Evolutionary conservation across 1,140 invertebrate genomes (phyloP), one percentile per base, ranked within the genome.

Genomic region (Piezodorus guildinii): DNA sequence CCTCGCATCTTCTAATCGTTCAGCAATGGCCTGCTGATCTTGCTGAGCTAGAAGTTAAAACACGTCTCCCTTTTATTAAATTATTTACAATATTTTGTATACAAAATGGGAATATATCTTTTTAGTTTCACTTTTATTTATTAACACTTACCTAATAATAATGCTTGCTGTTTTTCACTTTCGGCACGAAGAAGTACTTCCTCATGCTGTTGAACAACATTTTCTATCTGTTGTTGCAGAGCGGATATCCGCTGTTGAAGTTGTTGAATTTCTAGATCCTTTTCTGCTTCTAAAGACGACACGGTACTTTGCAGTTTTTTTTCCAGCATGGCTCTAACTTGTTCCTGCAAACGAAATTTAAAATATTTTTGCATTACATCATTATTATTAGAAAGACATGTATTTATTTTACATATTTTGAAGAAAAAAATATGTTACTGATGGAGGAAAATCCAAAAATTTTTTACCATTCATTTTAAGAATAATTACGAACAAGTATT

Each of bases 131-230:
- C n/a, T n/a, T n/a, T 30, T 3, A 30, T 30, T 4, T 30, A 30
- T 30, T 30, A 43, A 58, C 59, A 64, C 30, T 67, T 70, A 88
- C 86, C 86, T 69, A 92, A 83, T 6, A 91, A 73, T 51, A 92
- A 75, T n/a, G 87, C 85, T 73, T 92, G 88, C 67, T 92, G 90
- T 70, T 91, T 91, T 69, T 92, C 89, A 73, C 90, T 91, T 75
- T 91, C 90, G 4, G 88, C 88, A 27, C 90, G 75, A 3, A 91
- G 73, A 69, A 92, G 78, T 1, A 86, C 82, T 74, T 91, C 90
- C 70, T 91, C 88, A 68, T 91, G 88, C 70, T 91, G 88, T 69
- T 90, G 82, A 68, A 85, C 83, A 0, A 90, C 70, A 72, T 82
- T 88, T 69, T 91, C 88, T 14, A 88, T 81, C 39, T 87, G 82